Conservation (phyloP, 2,797 vertebrate species). For the Oryzias dopingdopingensis region DNA sequence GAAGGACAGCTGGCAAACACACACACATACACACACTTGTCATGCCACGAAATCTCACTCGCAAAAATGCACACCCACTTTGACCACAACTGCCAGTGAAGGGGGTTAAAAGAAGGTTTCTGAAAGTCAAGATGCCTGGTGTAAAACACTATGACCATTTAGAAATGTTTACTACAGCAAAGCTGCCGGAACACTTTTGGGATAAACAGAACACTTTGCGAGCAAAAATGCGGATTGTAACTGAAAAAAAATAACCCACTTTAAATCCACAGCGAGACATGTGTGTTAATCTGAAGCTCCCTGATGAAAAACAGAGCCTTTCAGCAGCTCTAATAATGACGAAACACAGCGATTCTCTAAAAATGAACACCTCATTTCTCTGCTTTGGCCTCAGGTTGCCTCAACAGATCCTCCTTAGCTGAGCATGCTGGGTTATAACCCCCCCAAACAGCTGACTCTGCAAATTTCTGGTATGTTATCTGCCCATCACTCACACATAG, state of each 20-base stretch:
- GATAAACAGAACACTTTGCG: conserved; percentile 20
- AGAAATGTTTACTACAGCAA: conserved; percentile 31
- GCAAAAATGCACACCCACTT: conserved; percentile 52
- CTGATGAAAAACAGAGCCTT: conserved; percentile 3
- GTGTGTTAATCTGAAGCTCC: conserved; percentile 15
- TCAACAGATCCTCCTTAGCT: conserved; percentile 16
- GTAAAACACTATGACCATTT: conserved; percentile 39
- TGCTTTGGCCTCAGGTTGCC: conserved; percentile 11
- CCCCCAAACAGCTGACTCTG: neutral
- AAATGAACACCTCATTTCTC: conserved; percentile 12
- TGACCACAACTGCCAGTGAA: conserved; percentile 33
- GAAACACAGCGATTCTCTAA: conserved; percentile 17
- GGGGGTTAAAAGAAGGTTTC: conserved; percentile 11
- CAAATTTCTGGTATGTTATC: conserved; percentile 12
- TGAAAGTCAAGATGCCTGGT: conserved; percentile 37
- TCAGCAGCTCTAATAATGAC: neutral
- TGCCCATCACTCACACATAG: conserved; percentile 15
- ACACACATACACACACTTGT: conserved; percentile 26
- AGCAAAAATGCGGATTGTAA: neutral
- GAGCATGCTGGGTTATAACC: neutral
- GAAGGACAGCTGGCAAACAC: conserved; percentile 57
- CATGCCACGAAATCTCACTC: conserved; percentile 40
- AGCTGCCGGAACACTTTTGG: conserved; percentile 35
- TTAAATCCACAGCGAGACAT: conserved; percentile 14
- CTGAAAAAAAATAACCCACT: conserved; percentile 9